Conservation (phyloP, 2,888 invertebrate species). For the Hemithea aestivaria region DNA sequence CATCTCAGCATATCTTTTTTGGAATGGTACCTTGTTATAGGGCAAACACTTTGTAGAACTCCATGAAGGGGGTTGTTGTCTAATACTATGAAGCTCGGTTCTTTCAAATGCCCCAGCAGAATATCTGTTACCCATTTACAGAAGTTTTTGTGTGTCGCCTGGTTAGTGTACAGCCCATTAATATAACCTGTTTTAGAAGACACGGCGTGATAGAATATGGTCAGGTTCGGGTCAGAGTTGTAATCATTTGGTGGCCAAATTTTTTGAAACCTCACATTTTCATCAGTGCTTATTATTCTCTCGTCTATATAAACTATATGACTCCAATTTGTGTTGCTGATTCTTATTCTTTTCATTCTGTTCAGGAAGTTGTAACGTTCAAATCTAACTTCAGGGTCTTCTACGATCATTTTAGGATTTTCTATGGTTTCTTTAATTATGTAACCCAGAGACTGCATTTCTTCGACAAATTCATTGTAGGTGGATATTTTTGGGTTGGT, state of each 20-base stretch:
- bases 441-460: slow-evolving; percentile 35
- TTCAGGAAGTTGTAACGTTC: slow-evolving; percentile 42
- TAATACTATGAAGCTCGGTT: slow-evolving; percentile 42
- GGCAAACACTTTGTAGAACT: slow-evolving; percentile 15
- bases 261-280: slow-evolving; percentile 31
- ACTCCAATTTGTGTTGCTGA: slow-evolving; percentile 2
- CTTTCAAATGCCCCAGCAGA: slow-evolving; percentile 32
- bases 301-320: slow-evolving; percentile 45
- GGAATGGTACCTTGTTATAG: slow-evolving; percentile 41
- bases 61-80: slow-evolving; percentile 39
- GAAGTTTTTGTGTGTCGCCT: slow-evolving; percentile 33
- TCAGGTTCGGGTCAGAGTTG: slow-evolving; percentile 1
- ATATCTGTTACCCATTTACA: slow-evolving; percentile 50
- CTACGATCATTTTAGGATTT: slow-evolving; percentile 35
- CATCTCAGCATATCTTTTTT: slow-evolving; percentile 46
- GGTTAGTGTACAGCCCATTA: slow-evolving; percentile 38
- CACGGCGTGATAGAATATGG: slow-evolving; percentile 35
- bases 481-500: not conserved
- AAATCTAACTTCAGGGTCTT: slow-evolving; percentile 46
- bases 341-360: slow-evolving; percentile 37
- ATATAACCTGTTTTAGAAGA: slow-evolving; percentile 35
- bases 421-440: slow-evolving; percentile 27
- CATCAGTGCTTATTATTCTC: slow-evolving; percentile 31
- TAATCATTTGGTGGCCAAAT: slow-evolving; percentile 15
- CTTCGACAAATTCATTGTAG: slow-evolving; percentile 15